Conservation (phyloP, 2,888 invertebrate genomes). For the Parnassius smintheus region DNA sequence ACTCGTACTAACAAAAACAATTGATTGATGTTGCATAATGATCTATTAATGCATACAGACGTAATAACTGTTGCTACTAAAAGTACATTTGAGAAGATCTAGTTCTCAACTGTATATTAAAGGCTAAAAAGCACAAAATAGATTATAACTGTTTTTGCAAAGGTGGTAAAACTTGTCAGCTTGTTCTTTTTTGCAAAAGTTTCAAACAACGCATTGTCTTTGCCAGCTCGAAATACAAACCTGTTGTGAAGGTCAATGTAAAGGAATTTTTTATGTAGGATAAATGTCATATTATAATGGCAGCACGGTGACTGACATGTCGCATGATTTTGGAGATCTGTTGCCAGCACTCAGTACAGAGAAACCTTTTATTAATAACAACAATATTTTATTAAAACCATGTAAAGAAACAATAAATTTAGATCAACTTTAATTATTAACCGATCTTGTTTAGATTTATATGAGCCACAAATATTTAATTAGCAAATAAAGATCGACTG, state of each 20-base stretch:
- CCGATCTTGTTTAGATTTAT: too few species aligned
- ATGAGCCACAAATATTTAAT: too few species aligned
- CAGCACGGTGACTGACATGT: constrained; percentile 26
- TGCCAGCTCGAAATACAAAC: constrained; percentile 29
- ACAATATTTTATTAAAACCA: too few species aligned
- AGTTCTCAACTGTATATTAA: not conserved
- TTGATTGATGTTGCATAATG: constrained; percentile 24
- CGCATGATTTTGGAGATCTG: constrained; percentile 14
- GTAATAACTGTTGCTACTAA: not conserved
- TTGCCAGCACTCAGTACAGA: not conserved
- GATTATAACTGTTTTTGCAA: not conserved
- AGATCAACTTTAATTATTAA: too few species aligned
- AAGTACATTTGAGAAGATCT: not conserved
- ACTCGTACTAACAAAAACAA: constrained; percentile 23
- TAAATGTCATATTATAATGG: constrained; percentile 33
- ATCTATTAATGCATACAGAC: constrained; percentile 16
- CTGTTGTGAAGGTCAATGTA: constrained; percentile 47
- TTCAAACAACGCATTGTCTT: constrained; percentile 35
- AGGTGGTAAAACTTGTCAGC: constrained; percentile 2
- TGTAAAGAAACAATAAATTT: too few species aligned
- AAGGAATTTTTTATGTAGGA: constrained; percentile 43
- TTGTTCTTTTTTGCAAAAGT: constrained; percentile 2
- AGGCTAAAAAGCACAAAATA: not conserved
- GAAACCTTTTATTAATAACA: not conserved
- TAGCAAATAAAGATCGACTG: too few species aligned